Evolutionary conservation across 2,797 vertebrate species (phyloP), one percentile per base, ranked within the genome.

Genomic region (Thaleichthys pacificus): DNA sequence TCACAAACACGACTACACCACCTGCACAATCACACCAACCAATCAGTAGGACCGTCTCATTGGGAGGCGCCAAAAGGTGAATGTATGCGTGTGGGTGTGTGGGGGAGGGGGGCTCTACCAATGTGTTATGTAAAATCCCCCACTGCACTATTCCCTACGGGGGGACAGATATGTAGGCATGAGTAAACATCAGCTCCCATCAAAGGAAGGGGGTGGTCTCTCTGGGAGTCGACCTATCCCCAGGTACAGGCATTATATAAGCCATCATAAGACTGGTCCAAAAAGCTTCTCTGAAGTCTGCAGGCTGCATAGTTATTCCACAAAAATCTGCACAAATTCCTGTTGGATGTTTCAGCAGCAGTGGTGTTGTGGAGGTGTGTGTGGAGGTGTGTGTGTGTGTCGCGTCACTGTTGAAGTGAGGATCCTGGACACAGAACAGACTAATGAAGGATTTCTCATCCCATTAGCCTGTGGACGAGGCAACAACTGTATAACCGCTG

Each of bases 71-170:
- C 21, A 61, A 5, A 3, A 26, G 22, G 24, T 61, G 60, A 7
- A 22, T 12, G 61, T 32, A 7, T 62, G 61, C 15, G 14, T 30
- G 61, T 62, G 61, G 30, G 61, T 62, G 61, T 62, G 12, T 62
- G 21, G 21, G 58, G 22, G 21, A 6, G 4, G 19, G 19, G 21
- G n/a, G 12, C 22, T 61, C 19, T 61, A 21, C 8, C 3, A 22
- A 26, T 61, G 17, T 60, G 58, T 58, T 47, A 22, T 21, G 56
- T 58, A 71, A 69, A 14, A 42, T 72, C 60, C 28, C 70, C 77
- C 60, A 54, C 64, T 54, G 51, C 1, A 67, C 1, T 56, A 8
- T 47, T 47, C 51, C 15, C 15, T n/a, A 15, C 4, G 51, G 15
- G 4, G 4, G 51, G 51, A 17, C 19, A n/a, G 51, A 56, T n/a